Conservation (phyloP, 2,888 invertebrate species). For the Drosophila maculinotata region DNA sequence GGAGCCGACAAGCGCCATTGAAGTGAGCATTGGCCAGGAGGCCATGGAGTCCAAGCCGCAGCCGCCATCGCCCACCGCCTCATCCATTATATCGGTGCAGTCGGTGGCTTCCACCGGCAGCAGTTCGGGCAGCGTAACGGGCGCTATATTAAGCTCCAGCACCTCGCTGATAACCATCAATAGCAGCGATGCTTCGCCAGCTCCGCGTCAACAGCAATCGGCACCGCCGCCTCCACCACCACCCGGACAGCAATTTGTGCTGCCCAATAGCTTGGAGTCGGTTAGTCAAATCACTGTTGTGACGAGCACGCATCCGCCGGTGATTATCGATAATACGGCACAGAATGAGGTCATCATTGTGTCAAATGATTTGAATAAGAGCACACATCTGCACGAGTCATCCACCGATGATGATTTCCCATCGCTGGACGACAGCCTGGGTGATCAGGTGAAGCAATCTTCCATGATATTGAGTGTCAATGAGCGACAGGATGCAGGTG, state of each 20-base stretch:
- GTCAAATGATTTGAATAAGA: slow-evolving; percentile 90
- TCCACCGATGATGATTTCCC: slow-evolving; percentile 92
- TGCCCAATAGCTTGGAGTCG: slow-evolving; percentile 91
- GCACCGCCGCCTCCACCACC: slow-evolving; percentile 63
- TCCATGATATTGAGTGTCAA: slow-evolving; percentile 83
- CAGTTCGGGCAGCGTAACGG: slow-evolving; percentile 55
- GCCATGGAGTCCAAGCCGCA: slow-evolving; percentile 63
- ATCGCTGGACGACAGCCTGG: slow-evolving; percentile 91
- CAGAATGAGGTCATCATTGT: slow-evolving; percentile 92
- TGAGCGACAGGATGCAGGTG: slow-evolving; percentile 47
- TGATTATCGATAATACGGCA: slow-evolving; percentile 88
- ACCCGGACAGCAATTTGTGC: slow-evolving; percentile 85
- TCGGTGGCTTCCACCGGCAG: slow-evolving; percentile 69
- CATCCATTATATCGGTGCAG: slow-evolving; percentile 78
- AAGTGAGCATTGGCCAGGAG: slow-evolving; percentile 69
- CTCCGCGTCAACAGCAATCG: slow-evolving; percentile 66
- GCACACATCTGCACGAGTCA: slow-evolving; percentile 87
- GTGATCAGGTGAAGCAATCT: slow-evolving; percentile 85
- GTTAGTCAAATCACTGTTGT: slow-evolving; percentile 93
- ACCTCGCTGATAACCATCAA: slow-evolving; percentile 85
- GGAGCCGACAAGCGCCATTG: slow-evolving; percentile 62
- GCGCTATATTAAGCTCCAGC: slow-evolving; percentile 78
- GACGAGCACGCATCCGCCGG: slow-evolving; percentile 92
- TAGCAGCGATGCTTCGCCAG: slow-evolving; percentile 80
- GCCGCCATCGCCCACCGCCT: slow-evolving; percentile 81